Evolutionary conservation across 53 echinoderm and acorn worm genomes (phyloP).

Genomic region (Echinarachnius parma): DNA sequence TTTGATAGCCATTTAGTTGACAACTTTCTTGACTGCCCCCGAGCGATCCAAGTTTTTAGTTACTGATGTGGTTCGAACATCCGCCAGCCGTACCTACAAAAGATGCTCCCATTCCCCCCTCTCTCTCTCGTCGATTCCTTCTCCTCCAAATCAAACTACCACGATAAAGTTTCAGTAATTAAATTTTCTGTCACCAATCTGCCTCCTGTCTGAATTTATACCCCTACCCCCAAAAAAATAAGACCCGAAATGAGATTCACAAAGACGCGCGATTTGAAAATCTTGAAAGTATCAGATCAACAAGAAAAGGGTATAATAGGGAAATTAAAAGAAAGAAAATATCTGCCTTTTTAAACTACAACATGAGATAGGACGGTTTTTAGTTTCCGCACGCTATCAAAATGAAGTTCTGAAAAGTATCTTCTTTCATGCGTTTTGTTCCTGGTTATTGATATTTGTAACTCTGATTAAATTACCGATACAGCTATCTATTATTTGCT

Average conservation of each 20-base stretch:
- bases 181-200: slow-evolving; percentile 45
- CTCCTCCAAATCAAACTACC: slow-evolving; percentile 38
- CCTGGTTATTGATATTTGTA: slow-evolving; percentile 22
- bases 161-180: slow-evolving; percentile 54
- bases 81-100: slow-evolving; percentile 32
- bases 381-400: slow-evolving; percentile 11
- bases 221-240: too few relatives aligned
- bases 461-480: slow-evolving; percentile 28
- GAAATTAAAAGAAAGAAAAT: too few relatives aligned
- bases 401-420: slow-evolving; percentile 22
- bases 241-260: too few relatives aligned
- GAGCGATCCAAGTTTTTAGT: slow-evolving; percentile 38
- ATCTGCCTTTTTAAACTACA: not conserved
- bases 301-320: too few relatives aligned
- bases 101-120: not conserved
- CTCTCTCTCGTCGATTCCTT: too few relatives aligned
- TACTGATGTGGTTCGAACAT: slow-evolving; percentile 33
- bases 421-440: slow-evolving; percentile 33
- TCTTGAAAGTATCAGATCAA: too few relatives aligned
- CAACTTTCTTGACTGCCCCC: slow-evolving; percentile 39
- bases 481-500: slow-evolving; percentile 10
- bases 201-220: too few relatives aligned
- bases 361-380: slow-evolving; percentile 29
- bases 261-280: too few relatives aligned
- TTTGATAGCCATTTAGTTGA: slow-evolving; percentile 50